Evolutionary conservation across 2,797 vertebrate species (phyloP).

Genomic region (Falco peregrinus): DNA sequence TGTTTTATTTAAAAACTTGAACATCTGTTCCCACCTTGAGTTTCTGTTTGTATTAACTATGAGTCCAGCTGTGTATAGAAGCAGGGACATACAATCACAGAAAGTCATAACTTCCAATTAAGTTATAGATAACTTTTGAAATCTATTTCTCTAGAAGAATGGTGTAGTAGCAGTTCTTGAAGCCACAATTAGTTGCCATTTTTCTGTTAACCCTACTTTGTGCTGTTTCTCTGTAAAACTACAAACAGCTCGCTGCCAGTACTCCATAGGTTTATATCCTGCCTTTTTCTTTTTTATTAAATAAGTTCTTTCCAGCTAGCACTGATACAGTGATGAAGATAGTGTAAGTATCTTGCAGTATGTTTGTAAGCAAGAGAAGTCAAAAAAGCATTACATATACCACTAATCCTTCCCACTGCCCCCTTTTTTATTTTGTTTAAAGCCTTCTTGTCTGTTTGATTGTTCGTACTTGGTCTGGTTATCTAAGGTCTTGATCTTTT

Average conservation of each 20-base stretch:
- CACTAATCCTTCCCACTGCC: not conserved
- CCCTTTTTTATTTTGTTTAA: rapidly evolving
- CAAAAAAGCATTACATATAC: not conserved
- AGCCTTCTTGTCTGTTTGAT: not conserved
- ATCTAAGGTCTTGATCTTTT: not conserved
- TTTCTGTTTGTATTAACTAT: not conserved
- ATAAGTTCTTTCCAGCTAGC: not conserved
- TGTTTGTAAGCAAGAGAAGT: not conserved
- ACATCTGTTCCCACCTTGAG: not conserved
- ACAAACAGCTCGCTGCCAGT: not conserved
- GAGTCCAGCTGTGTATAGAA: not conserved
- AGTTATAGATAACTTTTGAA: not conserved
- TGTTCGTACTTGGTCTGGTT: not conserved
- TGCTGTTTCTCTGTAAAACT: not conserved
- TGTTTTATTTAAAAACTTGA: not conserved
- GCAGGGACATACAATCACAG: not conserved
- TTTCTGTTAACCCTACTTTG: not conserved
- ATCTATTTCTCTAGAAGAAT: not conserved
- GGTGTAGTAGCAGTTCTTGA: not conserved
- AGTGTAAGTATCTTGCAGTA: not conserved
- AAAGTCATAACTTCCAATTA: not conserved
- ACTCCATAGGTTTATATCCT: not conserved
- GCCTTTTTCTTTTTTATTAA: not conserved
- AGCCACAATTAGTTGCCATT: not conserved
- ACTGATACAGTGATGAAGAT: not conserved